phyloP scores from a whole-genome alignment of 2,113 vertebrate genomes.

The Hydrolagus affinis region DNA sequence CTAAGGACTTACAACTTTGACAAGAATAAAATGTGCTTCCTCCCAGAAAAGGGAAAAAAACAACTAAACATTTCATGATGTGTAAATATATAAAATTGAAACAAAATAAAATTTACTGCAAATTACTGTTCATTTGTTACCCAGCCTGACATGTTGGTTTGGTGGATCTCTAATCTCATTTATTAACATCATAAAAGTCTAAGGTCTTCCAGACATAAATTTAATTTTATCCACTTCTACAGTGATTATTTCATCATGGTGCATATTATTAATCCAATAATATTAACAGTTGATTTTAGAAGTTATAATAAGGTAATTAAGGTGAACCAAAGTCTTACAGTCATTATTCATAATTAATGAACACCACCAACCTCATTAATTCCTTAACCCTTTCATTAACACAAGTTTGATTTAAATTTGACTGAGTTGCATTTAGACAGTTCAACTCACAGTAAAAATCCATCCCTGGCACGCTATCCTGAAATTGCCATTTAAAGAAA shows the following conservation, averaged over 20 bases:
- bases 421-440: not conserved
- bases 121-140: not conserved
- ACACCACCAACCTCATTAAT: not conserved
- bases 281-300: conserved; percentile 19
- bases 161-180: not conserved
- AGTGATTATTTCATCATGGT: conserved; percentile 1
- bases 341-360: conserved; percentile 26
- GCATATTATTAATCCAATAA: conserved; percentile 21
- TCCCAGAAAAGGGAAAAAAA: not conserved
- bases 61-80: not conserved
- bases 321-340: conserved; percentile 1
- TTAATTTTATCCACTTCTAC: conserved; percentile 26
- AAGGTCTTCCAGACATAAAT: not conserved
- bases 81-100: not conserved
- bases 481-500: not conserved
- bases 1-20: too few species aligned
- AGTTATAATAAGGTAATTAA: conserved; percentile 3
- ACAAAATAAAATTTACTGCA: not conserved
- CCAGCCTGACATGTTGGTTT: not conserved
- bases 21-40: not conserved
- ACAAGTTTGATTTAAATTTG: conserved; percentile 15
- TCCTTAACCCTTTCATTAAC: conserved; percentile 14
- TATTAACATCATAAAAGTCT: not conserved
- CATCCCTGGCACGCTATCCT: not conserved
- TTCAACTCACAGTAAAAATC: not conserved